Evolutionary conservation across 2,113 vertebrate species (phyloP), one percentile per base, ranked within the genome.

Genomic region (Alethe diademata): DNA sequence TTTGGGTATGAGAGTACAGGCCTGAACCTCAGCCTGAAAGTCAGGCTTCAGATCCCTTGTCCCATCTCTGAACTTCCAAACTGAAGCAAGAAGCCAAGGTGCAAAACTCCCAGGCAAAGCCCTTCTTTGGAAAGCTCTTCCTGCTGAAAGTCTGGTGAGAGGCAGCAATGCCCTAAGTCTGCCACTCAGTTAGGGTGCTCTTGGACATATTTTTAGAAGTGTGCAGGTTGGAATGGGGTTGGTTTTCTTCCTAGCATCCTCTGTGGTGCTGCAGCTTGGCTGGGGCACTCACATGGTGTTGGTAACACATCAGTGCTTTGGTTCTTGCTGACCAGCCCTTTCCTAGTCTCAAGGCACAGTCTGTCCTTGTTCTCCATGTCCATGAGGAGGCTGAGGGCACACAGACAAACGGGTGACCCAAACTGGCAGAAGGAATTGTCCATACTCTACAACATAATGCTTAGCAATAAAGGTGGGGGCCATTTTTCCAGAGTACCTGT

Each of bases 341-440:
- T 19, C 38, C 8, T 9, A 79, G n/a, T 45, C 56, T 67, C 53
- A 64, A 17, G 53, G 22, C 60, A 28, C 24, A 8, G 17, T 43
- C 28, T 70, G 11, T 67, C 31, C 33, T 54, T 2, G 0, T n/a
- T 57, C 25, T 26, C 9, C 36, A 45, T 4, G 3, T 11, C 14
- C 53, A 35, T 23, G 40, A 72, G 62, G n/a, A 96, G 36, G 36
- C 12, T 72, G 58, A 53, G n/a, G 22, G 5, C 17, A 53, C 19
- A 53, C 0, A 0, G 16, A 11, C 9, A 16, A 40, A 47, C 0
- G 4, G 15, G n/a, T 56, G 16, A 53, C 19, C 11, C 48, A 48
- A 43, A 62, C 0, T n/a, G 12, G 35, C 35, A 3, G 2, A 43
- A 71, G 17, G 28, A 14, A n/a, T 70, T 15, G 28, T 51, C 19